phyloP scores from a whole-genome alignment of 1,140 invertebrate genomes.

The Calephelis virginiensis region DNA sequence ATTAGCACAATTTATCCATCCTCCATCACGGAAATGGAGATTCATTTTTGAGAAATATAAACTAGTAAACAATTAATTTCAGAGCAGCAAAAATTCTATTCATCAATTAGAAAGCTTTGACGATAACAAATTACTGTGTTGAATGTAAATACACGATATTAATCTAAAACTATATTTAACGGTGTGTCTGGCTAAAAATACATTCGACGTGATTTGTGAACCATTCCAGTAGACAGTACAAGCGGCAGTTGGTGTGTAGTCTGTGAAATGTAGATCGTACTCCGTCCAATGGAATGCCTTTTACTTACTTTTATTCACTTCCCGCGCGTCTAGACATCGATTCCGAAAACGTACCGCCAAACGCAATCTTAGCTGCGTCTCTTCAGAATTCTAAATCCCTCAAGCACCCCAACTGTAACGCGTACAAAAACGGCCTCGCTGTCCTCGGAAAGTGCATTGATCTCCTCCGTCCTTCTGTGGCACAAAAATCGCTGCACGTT shows the following conservation, averaged over 20 bases:
- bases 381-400: slow-evolving; percentile 57
- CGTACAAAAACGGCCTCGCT: slow-evolving; percentile 68
- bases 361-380: slow-evolving; percentile 45
- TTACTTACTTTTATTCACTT: slow-evolving; percentile 65
- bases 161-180: slow-evolving; percentile 34
- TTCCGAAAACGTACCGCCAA: slow-evolving; percentile 36
- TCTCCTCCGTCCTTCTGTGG: slow-evolving; percentile 73
- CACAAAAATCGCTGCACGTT: slow-evolving; percentile 74
- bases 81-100: too few relatives aligned
- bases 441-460: slow-evolving; percentile 76
- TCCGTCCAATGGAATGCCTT: slow-evolving; percentile 54
- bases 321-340: slow-evolving; percentile 68
- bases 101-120: slow-evolving; percentile 14
- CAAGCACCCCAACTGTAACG: slow-evolving; percentile 44
- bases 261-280: slow-evolving; percentile 53
- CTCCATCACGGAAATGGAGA: too few relatives aligned
- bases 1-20: too few relatives aligned
- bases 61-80: too few relatives aligned
- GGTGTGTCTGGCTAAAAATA: slow-evolving; percentile 30
- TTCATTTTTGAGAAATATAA: too few relatives aligned
- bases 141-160: slow-evolving; percentile 32
- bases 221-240: slow-evolving; percentile 9
- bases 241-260: slow-evolving; percentile 28
- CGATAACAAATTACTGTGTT: slow-evolving; percentile 24
- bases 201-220: slow-evolving; percentile 8